phyloP scores from a whole-genome alignment of 2,888 invertebrate species.

The Diarsia rubi region DNA sequence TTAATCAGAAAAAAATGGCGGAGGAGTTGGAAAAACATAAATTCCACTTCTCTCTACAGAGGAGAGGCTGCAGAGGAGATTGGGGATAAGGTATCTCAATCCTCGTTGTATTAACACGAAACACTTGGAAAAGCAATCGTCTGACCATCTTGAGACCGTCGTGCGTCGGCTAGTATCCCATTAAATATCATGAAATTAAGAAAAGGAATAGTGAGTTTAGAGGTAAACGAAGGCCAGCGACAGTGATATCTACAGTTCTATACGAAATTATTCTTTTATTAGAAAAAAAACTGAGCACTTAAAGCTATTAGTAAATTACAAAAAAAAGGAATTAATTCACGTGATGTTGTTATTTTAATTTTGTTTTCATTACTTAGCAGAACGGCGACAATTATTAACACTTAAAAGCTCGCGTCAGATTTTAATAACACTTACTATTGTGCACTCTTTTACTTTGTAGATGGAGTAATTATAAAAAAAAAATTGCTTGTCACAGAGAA shows the following conservation, averaged over 20 bases:
- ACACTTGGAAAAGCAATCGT: background rate
- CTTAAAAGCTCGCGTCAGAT: constrained; percentile 73
- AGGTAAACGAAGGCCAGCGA: background rate
- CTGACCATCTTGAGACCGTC: background rate
- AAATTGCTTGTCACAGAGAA: constrained; percentile 27
- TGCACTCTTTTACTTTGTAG: constrained; percentile 20
- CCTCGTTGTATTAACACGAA: background rate
- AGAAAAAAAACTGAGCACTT: constrained; percentile 3
- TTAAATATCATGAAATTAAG: background rate
- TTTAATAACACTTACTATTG: constrained; percentile 73
- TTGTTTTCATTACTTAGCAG: constrained; percentile 76
- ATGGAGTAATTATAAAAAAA: constrained; percentile 7
- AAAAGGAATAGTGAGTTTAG: background rate
- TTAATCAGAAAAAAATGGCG: no score
- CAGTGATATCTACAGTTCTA: background rate
- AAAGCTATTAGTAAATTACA: constrained; percentile 56
- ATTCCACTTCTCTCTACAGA: no score
- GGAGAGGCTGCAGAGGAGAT: no score
- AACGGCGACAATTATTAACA: constrained; percentile 74
- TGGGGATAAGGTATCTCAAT: no score
- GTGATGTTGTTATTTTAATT: constrained; percentile 60
- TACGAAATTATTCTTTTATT: background rate
- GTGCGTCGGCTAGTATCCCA: background rate
- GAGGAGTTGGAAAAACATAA: no score
- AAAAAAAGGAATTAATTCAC: constrained; percentile 35